phyloP scores from a whole-genome alignment of 2,888 invertebrate genomes.

The Papilio elwesi region DNA sequence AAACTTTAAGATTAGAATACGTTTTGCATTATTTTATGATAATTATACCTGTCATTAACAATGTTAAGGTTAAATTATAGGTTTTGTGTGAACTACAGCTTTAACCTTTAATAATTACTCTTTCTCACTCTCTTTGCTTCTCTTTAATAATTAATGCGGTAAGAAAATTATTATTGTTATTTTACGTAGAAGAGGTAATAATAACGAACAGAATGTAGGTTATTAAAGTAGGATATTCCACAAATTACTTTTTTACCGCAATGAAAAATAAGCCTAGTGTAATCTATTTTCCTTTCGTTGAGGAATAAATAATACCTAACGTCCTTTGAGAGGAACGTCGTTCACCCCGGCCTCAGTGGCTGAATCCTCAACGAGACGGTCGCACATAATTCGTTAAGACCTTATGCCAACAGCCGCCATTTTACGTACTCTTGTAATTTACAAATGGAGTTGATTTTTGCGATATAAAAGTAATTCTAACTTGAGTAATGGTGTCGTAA shows the following conservation, averaged over 20 bases:
- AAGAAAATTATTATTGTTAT: background rate
- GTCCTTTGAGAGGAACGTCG: constrained; percentile 34
- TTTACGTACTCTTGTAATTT: constrained; percentile 15
- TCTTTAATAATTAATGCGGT: background rate
- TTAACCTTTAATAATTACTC: background rate
- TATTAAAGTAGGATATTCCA: background rate
- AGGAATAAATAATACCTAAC: constrained; percentile 27
- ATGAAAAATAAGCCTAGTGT: constrained; percentile 35
- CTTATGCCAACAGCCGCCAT: constrained; percentile 32
- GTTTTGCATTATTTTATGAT: background rate
- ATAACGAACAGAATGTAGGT: background rate
- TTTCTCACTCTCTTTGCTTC: background rate
- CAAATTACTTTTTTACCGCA: constrained; percentile 7
- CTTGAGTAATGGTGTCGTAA: constrained; percentile 10
- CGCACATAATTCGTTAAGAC: constrained; percentile 33
- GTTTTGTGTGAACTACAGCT: background rate
- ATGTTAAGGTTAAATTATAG: background rate
- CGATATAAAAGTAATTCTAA: constrained; percentile 18
- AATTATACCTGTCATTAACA: background rate
- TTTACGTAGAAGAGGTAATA: too few relatives aligned
- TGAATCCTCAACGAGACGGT: constrained; percentile 29
- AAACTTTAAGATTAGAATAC: constrained; percentile 6
- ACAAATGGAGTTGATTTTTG: constrained; percentile 13
- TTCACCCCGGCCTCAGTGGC: constrained; percentile 34
- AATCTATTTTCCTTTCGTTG: constrained; percentile 28